Conservation (phyloP, 2,888 invertebrate species). For the Ectemnius cavifrons region DNA sequence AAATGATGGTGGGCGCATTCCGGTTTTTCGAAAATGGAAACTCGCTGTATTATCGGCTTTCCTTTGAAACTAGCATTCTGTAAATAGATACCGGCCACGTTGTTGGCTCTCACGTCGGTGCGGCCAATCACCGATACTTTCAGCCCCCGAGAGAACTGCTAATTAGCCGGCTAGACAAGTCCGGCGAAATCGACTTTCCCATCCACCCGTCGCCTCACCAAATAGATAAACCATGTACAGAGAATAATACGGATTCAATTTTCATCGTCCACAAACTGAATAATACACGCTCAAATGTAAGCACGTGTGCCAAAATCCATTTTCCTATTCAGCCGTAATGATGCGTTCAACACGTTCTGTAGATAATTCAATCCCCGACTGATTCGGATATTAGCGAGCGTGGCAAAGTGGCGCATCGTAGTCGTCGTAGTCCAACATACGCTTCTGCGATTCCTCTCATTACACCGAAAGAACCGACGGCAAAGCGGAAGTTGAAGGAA, state of each 20-base stretch:
- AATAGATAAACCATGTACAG: no score
- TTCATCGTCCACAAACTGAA: no score
- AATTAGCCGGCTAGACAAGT: slow-evolving; percentile 17
- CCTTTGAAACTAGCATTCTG: slow-evolving; percentile 17
- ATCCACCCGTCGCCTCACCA: neutral
- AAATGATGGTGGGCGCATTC: neutral
- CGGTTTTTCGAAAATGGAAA: slow-evolving; percentile 23
- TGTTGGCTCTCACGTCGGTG: slow-evolving; percentile 22
- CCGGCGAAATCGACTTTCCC: neutral
- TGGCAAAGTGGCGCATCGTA: neutral
- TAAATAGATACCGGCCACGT: slow-evolving; percentile 29
- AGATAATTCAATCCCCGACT: neutral
- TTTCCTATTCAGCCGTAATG: neutral
- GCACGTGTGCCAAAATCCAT: neutral
- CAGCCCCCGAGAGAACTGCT: slow-evolving; percentile 12
- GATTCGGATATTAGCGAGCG: neutral
- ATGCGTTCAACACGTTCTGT: no score
- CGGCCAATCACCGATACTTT: slow-evolving; percentile 13
- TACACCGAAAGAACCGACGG: no score
- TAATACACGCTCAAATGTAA: no score
- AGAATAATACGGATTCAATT: no score
- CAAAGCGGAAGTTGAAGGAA: no score
- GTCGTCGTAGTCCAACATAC: no score
- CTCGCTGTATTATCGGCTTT: slow-evolving; percentile 29
- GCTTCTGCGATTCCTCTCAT: no score